Percentiles rank a stretch among this genome's conserved stretches.
Conservation (phyloP, 2,888 invertebrate genomes). For the Rhagonycha lutea region DNA sequence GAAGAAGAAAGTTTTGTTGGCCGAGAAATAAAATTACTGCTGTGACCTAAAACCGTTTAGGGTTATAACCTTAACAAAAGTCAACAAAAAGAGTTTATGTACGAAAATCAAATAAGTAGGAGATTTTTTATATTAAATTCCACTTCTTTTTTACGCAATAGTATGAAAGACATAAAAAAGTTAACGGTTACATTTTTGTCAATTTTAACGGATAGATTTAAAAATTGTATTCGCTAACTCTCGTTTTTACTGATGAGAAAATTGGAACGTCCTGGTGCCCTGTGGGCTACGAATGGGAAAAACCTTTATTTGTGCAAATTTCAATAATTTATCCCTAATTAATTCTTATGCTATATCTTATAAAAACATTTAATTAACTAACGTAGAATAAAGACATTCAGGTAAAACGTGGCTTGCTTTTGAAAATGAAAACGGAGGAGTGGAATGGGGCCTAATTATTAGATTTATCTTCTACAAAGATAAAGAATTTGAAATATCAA, state of each 20-base stretch:
- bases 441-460: neutral
- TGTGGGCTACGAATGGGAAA: neutral
- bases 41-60: neutral
- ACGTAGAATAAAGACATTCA: neutral
- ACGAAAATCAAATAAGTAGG: neutral
- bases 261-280: neutral
- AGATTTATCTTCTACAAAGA: neutral
- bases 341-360: neutral
- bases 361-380: neutral
- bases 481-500: neutral
- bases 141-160: neutral
- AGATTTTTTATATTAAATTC: neutral
- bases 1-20: neutral
- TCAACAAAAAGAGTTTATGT: neutral
- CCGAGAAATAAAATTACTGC: neutral
- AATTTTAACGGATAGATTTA: neutral
- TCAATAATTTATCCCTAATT: neutral
- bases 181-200: neutral
- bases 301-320: neutral
- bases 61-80: neutral
- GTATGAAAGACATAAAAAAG: neutral
- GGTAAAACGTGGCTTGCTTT: neutral
- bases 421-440: neutral
- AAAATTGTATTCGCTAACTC: too few relatives aligned
- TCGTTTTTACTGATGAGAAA: too few relatives aligned